phyloP scores from a whole-genome alignment of 2,888 invertebrate species.

The Penaeus monodon region DNA sequence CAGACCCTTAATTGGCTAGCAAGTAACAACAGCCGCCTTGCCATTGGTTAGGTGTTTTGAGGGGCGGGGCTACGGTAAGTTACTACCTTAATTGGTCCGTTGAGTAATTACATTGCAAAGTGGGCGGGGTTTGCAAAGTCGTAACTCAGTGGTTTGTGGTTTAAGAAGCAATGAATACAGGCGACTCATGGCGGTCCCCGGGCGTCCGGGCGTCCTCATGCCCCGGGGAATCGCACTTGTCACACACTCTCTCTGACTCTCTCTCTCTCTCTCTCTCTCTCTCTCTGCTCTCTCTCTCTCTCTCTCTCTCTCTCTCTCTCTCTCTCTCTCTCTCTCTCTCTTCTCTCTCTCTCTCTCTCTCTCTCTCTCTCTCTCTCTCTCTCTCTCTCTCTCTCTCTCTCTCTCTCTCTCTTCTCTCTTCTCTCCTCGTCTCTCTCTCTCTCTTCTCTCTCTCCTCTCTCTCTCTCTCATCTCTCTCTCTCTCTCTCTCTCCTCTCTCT shows the following conservation, averaged over 20 bases:
- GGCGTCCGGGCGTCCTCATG: background rate
- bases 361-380: no score
- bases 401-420: no score
- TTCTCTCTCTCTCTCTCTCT: no score
- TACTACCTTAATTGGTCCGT: conserved; percentile 56
- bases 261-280: conserved; percentile 10
- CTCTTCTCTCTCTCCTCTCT: no score
- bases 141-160: conserved; percentile 54
- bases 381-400: no score
- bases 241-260: background rate
- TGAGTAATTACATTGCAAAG: conserved; percentile 56
- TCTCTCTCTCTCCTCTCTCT: no score
- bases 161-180: conserved; percentile 42
- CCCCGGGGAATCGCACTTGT: background rate
- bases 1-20: conserved; percentile 48
- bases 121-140: conserved; percentile 52
- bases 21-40: conserved; percentile 36
- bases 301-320: no score
- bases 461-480: no score
- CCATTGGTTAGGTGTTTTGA: conserved; percentile 29
- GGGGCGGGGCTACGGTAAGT: conserved; percentile 49
- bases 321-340: no score
- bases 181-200: conserved; percentile 5
- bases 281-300: background rate
- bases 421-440: no score